Evolutionary conservation across 2,113 vertebrate genomes (phyloP), one percentile per base, ranked within the genome.

Genomic region (Beaufortia kweichowensis): DNA sequence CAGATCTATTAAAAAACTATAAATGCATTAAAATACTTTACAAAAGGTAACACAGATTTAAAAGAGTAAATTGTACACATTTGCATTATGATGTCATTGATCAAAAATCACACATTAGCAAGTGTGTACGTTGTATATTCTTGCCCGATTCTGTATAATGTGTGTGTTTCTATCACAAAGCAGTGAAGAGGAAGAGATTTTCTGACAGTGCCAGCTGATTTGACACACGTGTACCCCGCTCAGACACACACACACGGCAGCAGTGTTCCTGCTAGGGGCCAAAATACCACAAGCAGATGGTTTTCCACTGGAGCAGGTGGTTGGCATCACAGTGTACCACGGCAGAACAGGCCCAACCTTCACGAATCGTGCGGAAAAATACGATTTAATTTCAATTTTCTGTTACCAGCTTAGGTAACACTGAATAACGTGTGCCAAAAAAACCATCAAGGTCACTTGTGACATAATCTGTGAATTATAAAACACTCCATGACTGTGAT

Each of bases 291-390:
- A 29, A 79, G 84, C 86, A 90, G 86, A 86, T 89, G 82, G 88
- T 78, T 75, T 81, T 84, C 83, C 76, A 81, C 77, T 80, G 83
- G 82, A 86, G 85, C 88, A 90, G 89, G 90, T 89, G 88, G 86
- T 73, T 72, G 31, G 78, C 73, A 86, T 68, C 39, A 7, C 33
- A 75, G 76, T 50, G 72, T 28, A 79, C 66, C 76, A 81, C 46
- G 68, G 56, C 55, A 63, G 80, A 83, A 80, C 70, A 50, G 56
- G 50, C 46, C 73, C 56, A 76, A 39, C 77, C 56, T 78, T 79
- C 72, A 14, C 83, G 83, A 60, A 73, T 77, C 61, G 23, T 64
- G 29, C 35, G 67, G 5, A 65, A 6, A 64, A 71, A 55, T 39
- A 65, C 23, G 3, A 35, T 15, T 61, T 79, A 8, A n/a, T 68